Evolutionary conservation across 2,113 vertebrate genomes (phyloP).

Genomic region (Dromas ardeola): DNA sequence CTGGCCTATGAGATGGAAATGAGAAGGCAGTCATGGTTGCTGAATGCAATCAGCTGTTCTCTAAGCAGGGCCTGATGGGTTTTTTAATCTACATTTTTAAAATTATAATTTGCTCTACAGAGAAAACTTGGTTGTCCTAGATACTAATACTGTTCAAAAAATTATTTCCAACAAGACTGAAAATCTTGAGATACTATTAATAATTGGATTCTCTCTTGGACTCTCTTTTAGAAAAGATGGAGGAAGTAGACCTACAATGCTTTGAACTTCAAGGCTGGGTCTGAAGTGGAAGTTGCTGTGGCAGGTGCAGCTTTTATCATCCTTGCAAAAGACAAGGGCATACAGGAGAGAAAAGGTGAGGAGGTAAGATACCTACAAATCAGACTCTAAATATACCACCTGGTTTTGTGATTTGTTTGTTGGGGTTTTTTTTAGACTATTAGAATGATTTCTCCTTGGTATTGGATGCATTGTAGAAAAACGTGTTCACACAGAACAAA

Average conservation of each 20-base stretch:
- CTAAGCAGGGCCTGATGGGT: background rate
- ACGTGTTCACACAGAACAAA: background rate
- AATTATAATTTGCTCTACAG: background rate
- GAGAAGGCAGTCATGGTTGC: background rate
- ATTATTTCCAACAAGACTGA: background rate
- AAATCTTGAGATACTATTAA: background rate
- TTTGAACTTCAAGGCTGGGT: background rate
- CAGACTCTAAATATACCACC: background rate
- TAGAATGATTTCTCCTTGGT: accelerated
- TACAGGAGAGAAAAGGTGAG: background rate
- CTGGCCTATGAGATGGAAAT: background rate
- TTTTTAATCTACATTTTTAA: background rate
- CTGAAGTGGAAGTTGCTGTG: background rate
- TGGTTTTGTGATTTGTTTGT: background rate
- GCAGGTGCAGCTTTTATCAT: background rate
- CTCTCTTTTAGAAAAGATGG: background rate
- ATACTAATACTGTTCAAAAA: background rate
- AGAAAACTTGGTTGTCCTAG: background rate
- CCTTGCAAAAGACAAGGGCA: background rate
- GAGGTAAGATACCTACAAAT: background rate
- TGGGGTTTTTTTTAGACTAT: too few relatives aligned
- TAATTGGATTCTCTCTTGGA: background rate
- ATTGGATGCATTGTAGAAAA: background rate
- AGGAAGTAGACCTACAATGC: background rate
- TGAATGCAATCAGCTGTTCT: background rate